These are phyloP conservation scores for Struthidea cinerea DNA, from an alignment of 2,113 vertebrate genomes.

Conservation along the genomic window DNA sequence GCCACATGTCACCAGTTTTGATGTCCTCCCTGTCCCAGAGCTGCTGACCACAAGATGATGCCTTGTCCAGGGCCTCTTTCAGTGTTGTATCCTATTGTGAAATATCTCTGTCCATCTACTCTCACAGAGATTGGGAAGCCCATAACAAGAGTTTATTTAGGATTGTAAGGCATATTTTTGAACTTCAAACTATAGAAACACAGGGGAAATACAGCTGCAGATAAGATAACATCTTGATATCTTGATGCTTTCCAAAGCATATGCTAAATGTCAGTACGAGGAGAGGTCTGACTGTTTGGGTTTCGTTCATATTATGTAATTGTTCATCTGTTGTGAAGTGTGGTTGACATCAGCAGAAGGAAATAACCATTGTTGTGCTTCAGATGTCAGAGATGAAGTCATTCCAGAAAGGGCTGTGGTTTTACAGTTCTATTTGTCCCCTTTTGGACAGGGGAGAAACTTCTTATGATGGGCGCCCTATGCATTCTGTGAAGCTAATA, in stretches of 20 bases:
- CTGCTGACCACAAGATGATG: neutral
- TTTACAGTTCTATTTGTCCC: neutral
- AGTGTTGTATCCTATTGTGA: neutral
- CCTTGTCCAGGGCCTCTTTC: neutral
- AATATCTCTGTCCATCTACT: neutral
- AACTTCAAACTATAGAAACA: neutral
- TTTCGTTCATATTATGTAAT: neutral
- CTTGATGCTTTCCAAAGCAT: neutral
- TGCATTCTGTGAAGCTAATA: conserved; percentile 23
- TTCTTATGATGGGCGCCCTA: neutral
- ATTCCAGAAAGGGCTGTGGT: neutral
- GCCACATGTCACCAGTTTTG: neutral
- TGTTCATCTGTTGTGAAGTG: neutral
- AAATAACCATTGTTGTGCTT: neutral
- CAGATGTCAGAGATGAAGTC: neutral
- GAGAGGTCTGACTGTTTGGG: neutral
- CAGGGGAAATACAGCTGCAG: neutral
- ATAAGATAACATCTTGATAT: neutral
- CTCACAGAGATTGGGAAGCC: neutral
- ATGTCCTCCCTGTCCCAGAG: neutral
- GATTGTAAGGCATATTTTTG: neutral
- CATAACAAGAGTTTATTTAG: neutral
- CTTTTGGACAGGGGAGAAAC: conserved; percentile 12
- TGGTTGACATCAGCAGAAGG: neutral
- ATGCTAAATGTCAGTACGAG: neutral